Evolutionary conservation across 1,140 invertebrate species (phyloP).

Genomic region (Anadara kagoshimensis): DNA sequence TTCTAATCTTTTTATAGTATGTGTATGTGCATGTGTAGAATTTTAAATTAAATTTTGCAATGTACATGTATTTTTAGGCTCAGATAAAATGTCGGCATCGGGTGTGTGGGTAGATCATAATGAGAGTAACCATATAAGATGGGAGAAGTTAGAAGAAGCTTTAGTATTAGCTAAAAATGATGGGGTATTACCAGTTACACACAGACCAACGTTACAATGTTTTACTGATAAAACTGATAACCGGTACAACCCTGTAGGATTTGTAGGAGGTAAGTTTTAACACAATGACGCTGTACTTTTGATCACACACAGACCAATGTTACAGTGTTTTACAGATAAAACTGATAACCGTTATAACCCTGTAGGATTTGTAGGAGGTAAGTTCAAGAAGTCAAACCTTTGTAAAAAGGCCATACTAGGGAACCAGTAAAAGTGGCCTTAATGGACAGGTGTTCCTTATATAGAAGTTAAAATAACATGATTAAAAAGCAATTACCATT

Average conservation of each 20-base stretch:
- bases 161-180: constrained; percentile 82
- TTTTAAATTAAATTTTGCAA: too few relatives aligned
- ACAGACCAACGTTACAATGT: constrained; percentile 84
- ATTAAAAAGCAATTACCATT: too few relatives aligned
- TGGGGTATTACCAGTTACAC: constrained; percentile 82
- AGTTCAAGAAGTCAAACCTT: too few relatives aligned
- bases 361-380: constrained; percentile 82
- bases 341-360: constrained; percentile 82
- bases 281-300: too few relatives aligned
- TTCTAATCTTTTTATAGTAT: too few relatives aligned
- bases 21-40: too few relatives aligned
- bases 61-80: constrained; percentile 6
- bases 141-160: constrained; percentile 87
- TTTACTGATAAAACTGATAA: constrained; percentile 80
- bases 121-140: constrained; percentile 55
- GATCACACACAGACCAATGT: too few relatives aligned
- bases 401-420: too few relatives aligned
- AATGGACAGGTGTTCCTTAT: too few relatives aligned
- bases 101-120: constrained; percentile 70
- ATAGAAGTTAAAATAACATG: too few relatives aligned
- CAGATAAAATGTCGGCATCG: constrained; percentile 22
- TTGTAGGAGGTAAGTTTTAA: constrained; percentile 81
- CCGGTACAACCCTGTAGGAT: constrained; percentile 80
- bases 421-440: too few relatives aligned
- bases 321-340: constrained; percentile 79